Evolutionary conservation across 2,113 vertebrate species (phyloP).

Genomic region (Piaya cayana): DNA sequence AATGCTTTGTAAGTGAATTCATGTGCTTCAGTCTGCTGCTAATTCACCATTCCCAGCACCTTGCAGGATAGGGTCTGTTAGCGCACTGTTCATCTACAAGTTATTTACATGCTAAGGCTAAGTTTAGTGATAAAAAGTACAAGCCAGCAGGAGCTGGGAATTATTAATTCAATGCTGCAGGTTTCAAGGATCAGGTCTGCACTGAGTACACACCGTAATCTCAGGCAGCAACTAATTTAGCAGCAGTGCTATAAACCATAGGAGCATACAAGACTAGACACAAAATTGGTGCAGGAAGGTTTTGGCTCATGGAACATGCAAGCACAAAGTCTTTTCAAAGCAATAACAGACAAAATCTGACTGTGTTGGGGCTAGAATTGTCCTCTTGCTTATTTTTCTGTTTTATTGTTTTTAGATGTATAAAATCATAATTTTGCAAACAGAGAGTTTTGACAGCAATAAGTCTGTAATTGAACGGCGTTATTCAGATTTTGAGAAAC

Average conservation of each 20-base stretch:
- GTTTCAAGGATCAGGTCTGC: neutral
- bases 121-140: neutral
- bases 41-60: neutral
- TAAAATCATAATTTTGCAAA: constrained; percentile 87
- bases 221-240: neutral
- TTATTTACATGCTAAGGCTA: neutral
- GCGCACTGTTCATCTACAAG: neutral
- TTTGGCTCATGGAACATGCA: neutral
- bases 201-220: neutral
- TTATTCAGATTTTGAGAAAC: constrained; percentile 86
- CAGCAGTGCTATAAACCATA: neutral
- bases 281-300: neutral
- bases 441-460: constrained; percentile 87
- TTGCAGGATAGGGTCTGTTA: neutral
- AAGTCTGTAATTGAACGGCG: constrained; percentile 85
- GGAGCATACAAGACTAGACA: neutral
- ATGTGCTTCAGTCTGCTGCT: neutral
- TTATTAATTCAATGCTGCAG: neutral
- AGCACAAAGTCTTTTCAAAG: neutral
- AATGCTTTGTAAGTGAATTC: neutral
- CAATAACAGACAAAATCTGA: neutral
- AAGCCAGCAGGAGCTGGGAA: neutral
- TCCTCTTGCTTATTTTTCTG: neutral
- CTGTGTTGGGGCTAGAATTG: neutral
- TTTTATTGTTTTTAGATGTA: constrained; percentile 78